Evolutionary conservation across 2,888 invertebrate genomes (phyloP), one percentile per base, ranked within the genome.

Genomic region (Flexamia atlantica): DNA sequence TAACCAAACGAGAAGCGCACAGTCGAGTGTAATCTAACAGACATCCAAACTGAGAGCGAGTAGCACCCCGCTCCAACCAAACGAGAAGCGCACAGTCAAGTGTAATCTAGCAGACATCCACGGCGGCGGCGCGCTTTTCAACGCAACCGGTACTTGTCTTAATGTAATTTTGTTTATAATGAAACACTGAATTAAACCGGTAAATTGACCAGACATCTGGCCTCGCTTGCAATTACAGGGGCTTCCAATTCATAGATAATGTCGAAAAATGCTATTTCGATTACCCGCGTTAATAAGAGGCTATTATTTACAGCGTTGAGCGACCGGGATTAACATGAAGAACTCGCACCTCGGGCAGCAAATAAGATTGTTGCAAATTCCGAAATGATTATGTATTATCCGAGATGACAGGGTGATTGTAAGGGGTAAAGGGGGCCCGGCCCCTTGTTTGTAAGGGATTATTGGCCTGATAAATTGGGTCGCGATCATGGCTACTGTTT

Each of bases 81-180:
- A 64, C 64, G 14, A 5, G 64, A 28, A 64, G 28, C 12, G 28
- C 14, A 17, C 12, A 64, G 64, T 28, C 64, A 30, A 64, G 64
- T 64, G 28, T 64, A 64, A 64, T 64, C 64, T 64, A 64, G 64
- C 64, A 28, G 64, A 23, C 57, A 57, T 30, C 17, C 68, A n/a
- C 72, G 72, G 72, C 72, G 72, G 40, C 23, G 64, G 28, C 9
- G 64, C 36, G 70, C 70, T 70, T 70, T 70, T 70, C 70, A 70
- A 36, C 68, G 72, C 70, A 82, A 83, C 82, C 82, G 74, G 82
- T 74, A 83, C 72, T 83, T 83, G 72, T 57, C 82, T 57, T 83
- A 83, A 83, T 83, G 82, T 74, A 83, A 83, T 83, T 83, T 83
- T 83, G 82, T 83, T 72, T 83, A 83, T 83, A 83, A 83, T 83